phyloP scores from a whole-genome alignment of 2,113 vertebrate genomes.

The Nettapus auritus region DNA sequence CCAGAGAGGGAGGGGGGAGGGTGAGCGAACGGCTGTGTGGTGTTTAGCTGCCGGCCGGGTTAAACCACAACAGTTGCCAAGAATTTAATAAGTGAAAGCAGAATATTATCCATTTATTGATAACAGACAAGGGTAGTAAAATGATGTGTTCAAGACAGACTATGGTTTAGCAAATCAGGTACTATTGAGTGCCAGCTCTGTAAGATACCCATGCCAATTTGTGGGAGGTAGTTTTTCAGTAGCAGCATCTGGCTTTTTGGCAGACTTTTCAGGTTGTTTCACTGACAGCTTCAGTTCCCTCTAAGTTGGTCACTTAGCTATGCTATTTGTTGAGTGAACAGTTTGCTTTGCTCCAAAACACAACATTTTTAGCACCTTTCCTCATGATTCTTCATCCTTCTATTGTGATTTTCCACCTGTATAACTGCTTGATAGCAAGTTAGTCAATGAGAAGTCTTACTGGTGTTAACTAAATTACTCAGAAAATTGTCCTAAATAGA shows the following conservation, averaged over 20 bases:
- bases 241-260: constrained; percentile 74
- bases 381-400: neutral
- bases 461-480: neutral
- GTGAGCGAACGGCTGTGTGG: too few relatives aligned
- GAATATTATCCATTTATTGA: neutral
- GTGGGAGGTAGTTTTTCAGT: constrained; percentile 65
- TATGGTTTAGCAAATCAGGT: constrained; percentile 13
- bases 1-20: too few relatives aligned
- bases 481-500: neutral
- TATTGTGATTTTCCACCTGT: neutral
- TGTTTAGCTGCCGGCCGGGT: too few relatives aligned
- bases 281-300: constrained; percentile 39
- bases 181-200: constrained; percentile 33
- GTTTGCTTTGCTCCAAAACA: constrained; percentile 2
- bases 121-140: constrained; percentile 34
- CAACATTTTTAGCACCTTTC: neutral
- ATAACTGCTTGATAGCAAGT: neutral
- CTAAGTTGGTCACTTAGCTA: constrained; percentile 44
- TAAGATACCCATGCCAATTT: constrained; percentile 38
- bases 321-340: constrained; percentile 27
- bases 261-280: constrained; percentile 49
- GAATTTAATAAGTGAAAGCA: neutral
- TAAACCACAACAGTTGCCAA: neutral
- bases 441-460: neutral
- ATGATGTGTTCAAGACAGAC: constrained; percentile 23